phyloP scores from a whole-genome alignment of 2,797 vertebrate genomes.

The Gymnodraco acuticeps region DNA sequence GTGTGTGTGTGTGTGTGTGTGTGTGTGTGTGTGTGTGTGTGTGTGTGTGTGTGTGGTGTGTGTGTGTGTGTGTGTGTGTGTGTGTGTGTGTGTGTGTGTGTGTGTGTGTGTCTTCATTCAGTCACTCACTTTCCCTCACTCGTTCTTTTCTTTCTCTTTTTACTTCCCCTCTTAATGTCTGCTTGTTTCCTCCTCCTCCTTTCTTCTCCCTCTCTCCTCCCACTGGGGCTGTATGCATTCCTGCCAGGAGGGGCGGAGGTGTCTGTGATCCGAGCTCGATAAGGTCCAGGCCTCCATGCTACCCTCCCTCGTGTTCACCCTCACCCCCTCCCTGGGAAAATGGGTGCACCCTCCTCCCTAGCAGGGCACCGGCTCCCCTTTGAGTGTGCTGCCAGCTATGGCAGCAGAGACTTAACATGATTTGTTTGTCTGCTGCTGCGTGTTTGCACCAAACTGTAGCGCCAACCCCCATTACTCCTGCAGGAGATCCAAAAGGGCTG shows the following conservation, averaged over 20 bases:
- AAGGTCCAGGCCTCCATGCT: slow-evolving; percentile 74
- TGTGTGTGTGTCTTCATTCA: slow-evolving; percentile 49
- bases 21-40: slow-evolving; percentile 40
- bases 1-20: slow-evolving; percentile 18
- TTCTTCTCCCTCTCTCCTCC: slow-evolving; percentile 70
- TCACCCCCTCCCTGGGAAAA: slow-evolving; percentile 82
- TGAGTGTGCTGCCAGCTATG: slow-evolving; percentile 75
- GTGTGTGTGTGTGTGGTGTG: slow-evolving; percentile 29
- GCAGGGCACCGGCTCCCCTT: slow-evolving; percentile 75
- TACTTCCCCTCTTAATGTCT: slow-evolving; percentile 71
- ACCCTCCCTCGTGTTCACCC: slow-evolving; percentile 68
- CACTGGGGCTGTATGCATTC: slow-evolving; percentile 80
- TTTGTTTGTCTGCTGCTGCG: slow-evolving; percentile 80
- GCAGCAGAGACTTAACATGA: slow-evolving; percentile 79
- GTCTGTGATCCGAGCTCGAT: slow-evolving; percentile 77
- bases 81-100: not conserved
- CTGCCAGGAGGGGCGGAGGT: slow-evolving; percentile 87
- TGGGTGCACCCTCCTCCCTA: slow-evolving; percentile 73
- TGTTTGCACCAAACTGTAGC: slow-evolving; percentile 72
- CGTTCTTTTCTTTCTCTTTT: slow-evolving; percentile 68
- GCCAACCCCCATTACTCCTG: slow-evolving; percentile 64
- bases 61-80: not conserved
- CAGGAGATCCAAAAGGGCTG: slow-evolving; percentile 57
- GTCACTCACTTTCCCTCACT: slow-evolving; percentile 69
- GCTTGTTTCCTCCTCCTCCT: slow-evolving; percentile 74